Percentiles rank a stretch among this genome's conserved stretches.
Evolutionary conservation across 1,140 invertebrate species (phyloP).

Genomic region (Gryon sp.): DNA sequence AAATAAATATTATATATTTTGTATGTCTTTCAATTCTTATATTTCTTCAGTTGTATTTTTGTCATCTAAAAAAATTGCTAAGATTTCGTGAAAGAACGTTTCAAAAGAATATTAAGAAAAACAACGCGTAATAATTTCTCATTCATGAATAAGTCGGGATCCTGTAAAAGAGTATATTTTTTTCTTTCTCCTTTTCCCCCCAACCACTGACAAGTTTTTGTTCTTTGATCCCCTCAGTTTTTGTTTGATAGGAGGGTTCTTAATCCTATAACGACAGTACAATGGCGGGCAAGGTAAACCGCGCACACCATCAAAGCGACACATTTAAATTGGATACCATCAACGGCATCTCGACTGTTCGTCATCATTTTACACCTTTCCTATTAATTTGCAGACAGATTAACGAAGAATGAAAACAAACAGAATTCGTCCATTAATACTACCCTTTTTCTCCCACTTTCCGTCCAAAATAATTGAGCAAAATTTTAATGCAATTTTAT

Average conservation of each 20-base stretch:
- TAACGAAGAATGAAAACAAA: slow-evolving; percentile 24
- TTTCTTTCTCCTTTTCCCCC: background rate
- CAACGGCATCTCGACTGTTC: slow-evolving; percentile 4
- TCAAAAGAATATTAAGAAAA: too few species aligned
- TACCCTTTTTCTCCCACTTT: too few species aligned
- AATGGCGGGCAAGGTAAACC: slow-evolving; percentile 50
- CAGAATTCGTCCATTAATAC: slow-evolving; percentile 1
- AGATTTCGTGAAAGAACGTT: too few species aligned
- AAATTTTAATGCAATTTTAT: background rate
- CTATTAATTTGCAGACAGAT: slow-evolving; percentile 15
- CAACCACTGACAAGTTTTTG: slow-evolving; percentile 4
- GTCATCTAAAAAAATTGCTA: too few species aligned
- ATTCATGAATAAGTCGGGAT: background rate
- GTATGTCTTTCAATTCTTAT: too few species aligned
- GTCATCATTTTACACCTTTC: slow-evolving; percentile 28
- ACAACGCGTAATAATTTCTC: too few species aligned
- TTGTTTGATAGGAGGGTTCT: slow-evolving; percentile 58
- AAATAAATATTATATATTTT: too few species aligned
- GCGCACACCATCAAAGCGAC: slow-evolving; percentile 37
- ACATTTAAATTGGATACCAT: slow-evolving; percentile 44
- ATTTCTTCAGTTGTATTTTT: too few species aligned
- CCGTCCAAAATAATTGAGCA: too few species aligned
- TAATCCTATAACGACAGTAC: slow-evolving; percentile 63
- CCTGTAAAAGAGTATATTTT: background rate
- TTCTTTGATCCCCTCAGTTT: slow-evolving; percentile 36